Conservation (phyloP, 2,888 invertebrate genomes). For the Eupithecia exiguata region DNA sequence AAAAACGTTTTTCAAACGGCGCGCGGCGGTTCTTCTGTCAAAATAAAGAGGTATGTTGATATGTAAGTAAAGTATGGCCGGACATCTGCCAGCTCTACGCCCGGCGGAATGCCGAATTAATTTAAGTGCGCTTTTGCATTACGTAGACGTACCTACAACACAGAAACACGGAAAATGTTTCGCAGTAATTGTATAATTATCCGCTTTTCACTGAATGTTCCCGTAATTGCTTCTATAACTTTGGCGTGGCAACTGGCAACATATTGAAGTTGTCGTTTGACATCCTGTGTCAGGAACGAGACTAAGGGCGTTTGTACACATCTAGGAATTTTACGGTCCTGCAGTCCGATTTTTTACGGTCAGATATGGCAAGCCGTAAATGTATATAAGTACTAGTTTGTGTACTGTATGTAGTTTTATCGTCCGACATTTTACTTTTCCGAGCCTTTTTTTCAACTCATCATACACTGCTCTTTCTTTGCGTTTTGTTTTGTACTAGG, state of each 20-base stretch:
- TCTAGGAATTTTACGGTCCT: too few species aligned
- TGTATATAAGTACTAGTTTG: too few species aligned
- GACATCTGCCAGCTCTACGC: constrained; percentile 6
- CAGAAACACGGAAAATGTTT: constrained; percentile 43
- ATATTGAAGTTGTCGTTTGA: constrained; percentile 7
- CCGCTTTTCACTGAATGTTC: constrained; percentile 20
- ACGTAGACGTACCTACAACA: constrained; percentile 34
- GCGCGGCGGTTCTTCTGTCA: too few species aligned
- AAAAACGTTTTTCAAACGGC: too few species aligned
- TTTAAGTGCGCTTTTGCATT: constrained; percentile 64
- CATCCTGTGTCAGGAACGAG: constrained; percentile 3
- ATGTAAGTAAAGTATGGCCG: constrained; percentile 1
- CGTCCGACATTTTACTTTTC: too few species aligned
- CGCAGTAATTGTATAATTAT: constrained; percentile 50
- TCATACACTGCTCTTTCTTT: too few species aligned
- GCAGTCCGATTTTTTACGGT: too few species aligned
- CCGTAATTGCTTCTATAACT: constrained; percentile 22
- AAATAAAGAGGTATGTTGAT: background rate
- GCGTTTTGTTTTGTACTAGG: background rate
- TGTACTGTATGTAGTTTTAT: too few species aligned
- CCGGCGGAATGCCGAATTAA: constrained; percentile 65
- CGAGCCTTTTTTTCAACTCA: too few species aligned
- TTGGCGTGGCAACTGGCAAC: constrained; percentile 3
- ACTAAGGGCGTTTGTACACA: background rate
- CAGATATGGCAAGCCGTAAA: too few species aligned